These are phyloP conservation scores for Seira ritae DNA, from an alignment of 2,888 invertebrate genomes.

Conservation along the genomic window DNA sequence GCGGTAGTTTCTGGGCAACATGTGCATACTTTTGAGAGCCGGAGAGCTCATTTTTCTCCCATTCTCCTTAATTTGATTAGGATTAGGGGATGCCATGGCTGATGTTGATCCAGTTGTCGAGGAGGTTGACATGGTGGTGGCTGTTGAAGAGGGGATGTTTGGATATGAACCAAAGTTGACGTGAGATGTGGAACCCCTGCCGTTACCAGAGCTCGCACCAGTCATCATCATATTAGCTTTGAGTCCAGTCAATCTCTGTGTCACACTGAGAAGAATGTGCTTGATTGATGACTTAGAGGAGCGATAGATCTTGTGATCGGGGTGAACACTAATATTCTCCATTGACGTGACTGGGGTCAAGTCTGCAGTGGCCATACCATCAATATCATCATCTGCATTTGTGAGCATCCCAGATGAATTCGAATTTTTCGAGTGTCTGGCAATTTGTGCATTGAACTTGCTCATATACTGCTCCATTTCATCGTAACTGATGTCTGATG, in stretches of 20 bases:
- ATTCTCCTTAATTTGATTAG: conserved; percentile 61
- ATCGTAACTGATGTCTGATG: conserved; percentile 82
- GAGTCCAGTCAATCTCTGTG: conserved; percentile 71
- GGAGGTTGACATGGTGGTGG: conserved; percentile 29
- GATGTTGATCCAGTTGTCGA: conserved; percentile 47
- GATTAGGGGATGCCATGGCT: conserved; percentile 50
- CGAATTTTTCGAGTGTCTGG: conserved; percentile 72
- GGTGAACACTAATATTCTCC: conserved; percentile 81
- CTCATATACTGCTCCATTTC: conserved; percentile 78
- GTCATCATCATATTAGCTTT: conserved; percentile 70
- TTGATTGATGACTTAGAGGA: conserved; percentile 76
- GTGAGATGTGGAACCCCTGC: conserved; percentile 39
- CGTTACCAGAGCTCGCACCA: conserved; percentile 57
- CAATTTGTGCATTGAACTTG: conserved; percentile 72
- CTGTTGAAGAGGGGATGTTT: conserved; percentile 63
- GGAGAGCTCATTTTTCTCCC: conserved; percentile 68
- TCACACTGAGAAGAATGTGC: conserved; percentile 74
- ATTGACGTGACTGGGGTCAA: conserved; percentile 77
- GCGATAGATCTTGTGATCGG: conserved; percentile 88
- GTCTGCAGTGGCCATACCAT: conserved; percentile 75
- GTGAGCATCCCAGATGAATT: conserved; percentile 54
- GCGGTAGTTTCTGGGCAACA: conserved; percentile 75
- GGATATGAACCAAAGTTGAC: conserved; percentile 71
- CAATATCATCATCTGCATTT: conserved; percentile 74
- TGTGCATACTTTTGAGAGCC: conserved; percentile 48